These are phyloP conservation scores for Liodrosophila aerea DNA, from an alignment of 2,888 invertebrate genomes.

Conservation along the genomic window DNA sequence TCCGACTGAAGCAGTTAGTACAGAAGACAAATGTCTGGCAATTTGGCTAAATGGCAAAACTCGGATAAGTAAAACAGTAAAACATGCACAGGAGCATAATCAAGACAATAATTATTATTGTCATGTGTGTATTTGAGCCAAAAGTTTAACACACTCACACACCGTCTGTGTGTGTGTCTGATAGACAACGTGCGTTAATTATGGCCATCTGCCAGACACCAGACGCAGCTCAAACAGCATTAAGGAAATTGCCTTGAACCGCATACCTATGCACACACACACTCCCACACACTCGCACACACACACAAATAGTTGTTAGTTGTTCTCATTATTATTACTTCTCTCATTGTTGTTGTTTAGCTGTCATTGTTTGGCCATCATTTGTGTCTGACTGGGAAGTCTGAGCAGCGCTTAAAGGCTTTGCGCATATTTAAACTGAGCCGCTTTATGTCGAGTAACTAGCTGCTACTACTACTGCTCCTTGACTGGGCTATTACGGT, in stretches of 20 bases:
- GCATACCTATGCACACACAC: constrained; percentile 56
- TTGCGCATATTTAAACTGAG: constrained; percentile 58
- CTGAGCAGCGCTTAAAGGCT: constrained; percentile 64
- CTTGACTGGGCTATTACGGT: constrained; percentile 11
- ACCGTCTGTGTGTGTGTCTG: constrained; percentile 25
- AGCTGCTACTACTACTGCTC: constrained; percentile 12
- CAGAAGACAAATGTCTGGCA: constrained; percentile 76
- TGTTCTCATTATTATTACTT: constrained; percentile 7
- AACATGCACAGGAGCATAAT: constrained; percentile 73
- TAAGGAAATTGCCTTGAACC: constrained; percentile 72
- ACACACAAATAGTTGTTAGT: constrained; percentile 54
- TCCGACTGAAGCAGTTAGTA: constrained; percentile 9
- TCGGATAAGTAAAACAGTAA: constrained; percentile 60
- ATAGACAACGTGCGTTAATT: constrained; percentile 75
- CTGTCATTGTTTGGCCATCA: constrained; percentile 60
- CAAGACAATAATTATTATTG: constrained; percentile 76
- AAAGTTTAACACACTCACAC: constrained; percentile 19
- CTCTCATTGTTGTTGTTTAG: constrained; percentile 11
- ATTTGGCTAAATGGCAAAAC: constrained; percentile 75
- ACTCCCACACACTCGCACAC: constrained; percentile 5
- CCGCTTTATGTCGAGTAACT: constrained; percentile 41
- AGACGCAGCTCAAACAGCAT: constrained; percentile 66
- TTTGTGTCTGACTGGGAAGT: constrained; percentile 1
- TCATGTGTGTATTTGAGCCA: constrained; percentile 65
- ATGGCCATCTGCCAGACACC: constrained; percentile 67